phyloP scores from a whole-genome alignment of 2,113 vertebrate species.

The Triplophysa siluroides region DNA sequence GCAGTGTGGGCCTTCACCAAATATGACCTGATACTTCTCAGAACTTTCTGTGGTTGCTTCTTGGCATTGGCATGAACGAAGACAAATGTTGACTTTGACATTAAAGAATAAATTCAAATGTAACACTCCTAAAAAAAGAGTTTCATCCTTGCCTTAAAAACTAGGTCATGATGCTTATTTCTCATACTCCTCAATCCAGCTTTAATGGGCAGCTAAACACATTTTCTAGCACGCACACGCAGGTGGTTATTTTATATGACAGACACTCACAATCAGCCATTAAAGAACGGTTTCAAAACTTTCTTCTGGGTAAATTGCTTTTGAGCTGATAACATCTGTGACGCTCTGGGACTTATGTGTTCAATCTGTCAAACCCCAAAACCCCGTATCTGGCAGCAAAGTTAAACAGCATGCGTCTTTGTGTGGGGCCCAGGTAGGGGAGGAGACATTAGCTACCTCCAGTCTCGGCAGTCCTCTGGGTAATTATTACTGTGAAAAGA shows the following conservation, averaged over 20 bases:
- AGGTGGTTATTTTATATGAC: neutral
- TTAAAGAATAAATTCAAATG: conserved; percentile 4
- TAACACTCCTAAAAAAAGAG: neutral
- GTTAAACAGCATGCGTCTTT: conserved; percentile 33
- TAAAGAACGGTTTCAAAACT: conserved; percentile 13
- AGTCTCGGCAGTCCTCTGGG: conserved; percentile 31
- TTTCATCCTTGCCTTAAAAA: too few relatives aligned
- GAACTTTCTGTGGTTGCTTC: conserved; percentile 18
- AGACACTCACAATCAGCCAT: neutral
- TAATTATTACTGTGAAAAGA: conserved; percentile 51
- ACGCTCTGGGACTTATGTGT: conserved; percentile 18
- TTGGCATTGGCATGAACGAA: neutral
- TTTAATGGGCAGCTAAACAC: neutral
- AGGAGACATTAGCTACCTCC: conserved; percentile 38
- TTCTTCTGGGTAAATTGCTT: neutral
- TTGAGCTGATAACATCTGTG: conserved; percentile 37
- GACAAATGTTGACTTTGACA: neutral
- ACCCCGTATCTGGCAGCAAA: conserved; percentile 13
- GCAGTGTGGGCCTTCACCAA: conserved; percentile 31
- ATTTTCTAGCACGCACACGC: neutral
- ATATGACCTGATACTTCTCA: conserved; percentile 33
- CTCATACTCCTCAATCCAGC: neutral
- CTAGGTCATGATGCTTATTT: neutral
- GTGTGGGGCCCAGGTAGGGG: conserved; percentile 35
- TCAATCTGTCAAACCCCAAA: conserved; percentile 43